A percentile compares a stretch with the other conserved stretches of the same genome.
Conservation (phyloP, 2,888 invertebrate genomes). For the Drosophila mayaguana region DNA sequence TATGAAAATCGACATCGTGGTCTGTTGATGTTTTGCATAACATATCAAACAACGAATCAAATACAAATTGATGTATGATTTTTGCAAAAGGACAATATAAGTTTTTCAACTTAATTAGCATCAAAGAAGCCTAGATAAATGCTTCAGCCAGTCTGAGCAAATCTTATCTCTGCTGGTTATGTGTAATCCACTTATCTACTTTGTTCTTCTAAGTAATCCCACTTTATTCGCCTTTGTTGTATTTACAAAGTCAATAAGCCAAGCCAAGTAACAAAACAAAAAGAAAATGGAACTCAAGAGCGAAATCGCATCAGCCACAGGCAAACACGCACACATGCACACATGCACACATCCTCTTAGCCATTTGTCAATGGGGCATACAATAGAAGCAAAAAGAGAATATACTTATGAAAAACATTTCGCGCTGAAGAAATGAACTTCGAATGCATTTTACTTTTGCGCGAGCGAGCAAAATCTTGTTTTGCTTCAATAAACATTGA, state of each 20-base stretch:
- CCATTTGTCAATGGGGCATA: slow-evolving; percentile 41
- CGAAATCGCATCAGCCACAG: slow-evolving; percentile 22
- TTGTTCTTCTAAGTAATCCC: background rate
- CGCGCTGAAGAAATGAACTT: slow-evolving; percentile 28
- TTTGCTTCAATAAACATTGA: slow-evolving; percentile 80
- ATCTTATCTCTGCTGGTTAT: background rate
- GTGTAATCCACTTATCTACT: background rate
- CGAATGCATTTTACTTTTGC: slow-evolving; percentile 40
- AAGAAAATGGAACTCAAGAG: slow-evolving; percentile 9
- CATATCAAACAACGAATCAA: background rate
- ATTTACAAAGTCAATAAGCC: slow-evolving; percentile 12
- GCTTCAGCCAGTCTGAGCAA: background rate
- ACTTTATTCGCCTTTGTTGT: slow-evolving; percentile 3
- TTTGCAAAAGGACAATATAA: too few species aligned
- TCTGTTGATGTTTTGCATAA: slow-evolving; percentile 33
- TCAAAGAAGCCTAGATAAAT: background rate
- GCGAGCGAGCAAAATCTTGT: slow-evolving; percentile 61
- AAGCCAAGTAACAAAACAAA: slow-evolving; percentile 6
- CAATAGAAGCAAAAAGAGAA: slow-evolving; percentile 5
- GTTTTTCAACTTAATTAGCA: background rate
- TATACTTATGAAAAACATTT: slow-evolving; percentile 18
- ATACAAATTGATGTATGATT: background rate
- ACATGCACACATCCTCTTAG: background rate
- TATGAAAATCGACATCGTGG: slow-evolving; percentile 43
- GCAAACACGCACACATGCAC: slow-evolving; percentile 6